Base-by-base conservation (phyloP, 2,888 invertebrate species). In the Taphrorychus bicolor region DNA sequence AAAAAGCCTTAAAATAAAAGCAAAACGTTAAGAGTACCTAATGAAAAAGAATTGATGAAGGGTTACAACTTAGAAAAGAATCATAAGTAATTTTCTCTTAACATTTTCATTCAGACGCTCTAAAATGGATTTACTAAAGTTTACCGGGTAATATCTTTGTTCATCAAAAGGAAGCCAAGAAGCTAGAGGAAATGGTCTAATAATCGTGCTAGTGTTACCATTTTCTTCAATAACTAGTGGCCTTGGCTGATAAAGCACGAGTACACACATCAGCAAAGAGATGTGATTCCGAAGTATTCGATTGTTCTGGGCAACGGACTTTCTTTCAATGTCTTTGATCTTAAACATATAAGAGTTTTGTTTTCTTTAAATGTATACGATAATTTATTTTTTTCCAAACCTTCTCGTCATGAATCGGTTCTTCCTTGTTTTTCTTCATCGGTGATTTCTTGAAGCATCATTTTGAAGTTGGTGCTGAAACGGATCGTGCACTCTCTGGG, bases 161-260 rank as follows among this genome's bases (percentile, higher is more conserved):
- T 72, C 71, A 40, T 74, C 70, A 58, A 71, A 73, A 9, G 74
- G 73, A 66, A 73, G 71, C 74, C 74, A 74, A 0, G 73, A 71
- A 0, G 73, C 72, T 3, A 74, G 54, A 0, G 74, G 74, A 2
- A 73, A 48, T 16, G 71, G 58, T 58, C 64, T 72, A 9, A 72
- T 64, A 18, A 66, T 18, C 5, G 59, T 51, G 59, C 61, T 63
- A 42, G 18, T 66, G 9, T 52, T 52, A n/a, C 66, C 72, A 40
- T 53, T 61, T 22, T 14, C 61, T 3, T 70, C 64, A 5, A 70
- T 61, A 11, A 70, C 19, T 24, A 48, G 9, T 9, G 48, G 48
- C 7, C 19, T 48, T 17, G 16, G 14, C 9, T 4, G 18, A n/a
- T 48, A 48, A 14, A 48, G 32, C 7, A 32, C 7, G 11, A 9